Evolutionary conservation across 2,113 vertebrate species (phyloP).

Genomic region (Canis aureus): DNA sequence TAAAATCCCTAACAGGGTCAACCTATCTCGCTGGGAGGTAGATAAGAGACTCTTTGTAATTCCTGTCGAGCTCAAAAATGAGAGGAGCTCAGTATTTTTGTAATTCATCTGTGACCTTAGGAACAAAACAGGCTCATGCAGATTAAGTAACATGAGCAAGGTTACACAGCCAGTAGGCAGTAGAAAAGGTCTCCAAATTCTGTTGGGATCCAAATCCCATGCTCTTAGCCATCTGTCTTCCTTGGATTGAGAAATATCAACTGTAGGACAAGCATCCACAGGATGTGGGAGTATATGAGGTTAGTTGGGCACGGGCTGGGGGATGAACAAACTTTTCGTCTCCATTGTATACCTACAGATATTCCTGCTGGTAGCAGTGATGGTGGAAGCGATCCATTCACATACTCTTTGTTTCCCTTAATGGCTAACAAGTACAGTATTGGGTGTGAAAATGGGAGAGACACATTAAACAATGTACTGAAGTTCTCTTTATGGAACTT

Average conservation of each 20-base stretch:
- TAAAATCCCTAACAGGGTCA: constrained; percentile 64
- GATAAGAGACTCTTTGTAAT: constrained; percentile 37
- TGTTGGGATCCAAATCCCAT: constrained; percentile 49
- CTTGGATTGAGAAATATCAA: constrained; percentile 52
- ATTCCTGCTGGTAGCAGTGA: constrained; percentile 11
- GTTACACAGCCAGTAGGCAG: constrained; percentile 53
- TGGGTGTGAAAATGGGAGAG: constrained; percentile 23
- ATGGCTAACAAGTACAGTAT: not conserved
- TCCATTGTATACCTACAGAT: constrained; percentile 23
- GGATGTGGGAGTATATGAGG: constrained; percentile 22
- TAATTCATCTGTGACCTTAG: constrained; percentile 18
- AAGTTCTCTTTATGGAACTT: constrained; percentile 11
- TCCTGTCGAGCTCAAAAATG: constrained; percentile 32
- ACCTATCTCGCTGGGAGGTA: constrained; percentile 13
- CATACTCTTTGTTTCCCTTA: constrained; percentile 1
- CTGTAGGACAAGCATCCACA: constrained; percentile 38
- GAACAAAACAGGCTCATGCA: constrained; percentile 32
- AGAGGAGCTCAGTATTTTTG: constrained; percentile 58
- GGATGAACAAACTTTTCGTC: constrained; percentile 1
- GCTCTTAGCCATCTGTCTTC: constrained; percentile 58
- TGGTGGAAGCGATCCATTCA: not conserved
- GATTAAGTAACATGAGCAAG: constrained; percentile 60
- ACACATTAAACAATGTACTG: not conserved
- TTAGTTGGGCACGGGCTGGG: constrained; percentile 26
- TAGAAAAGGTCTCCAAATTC: constrained; percentile 41